Conservation (phyloP, 2,888 invertebrate species). For the Andrena camellia region DNA sequence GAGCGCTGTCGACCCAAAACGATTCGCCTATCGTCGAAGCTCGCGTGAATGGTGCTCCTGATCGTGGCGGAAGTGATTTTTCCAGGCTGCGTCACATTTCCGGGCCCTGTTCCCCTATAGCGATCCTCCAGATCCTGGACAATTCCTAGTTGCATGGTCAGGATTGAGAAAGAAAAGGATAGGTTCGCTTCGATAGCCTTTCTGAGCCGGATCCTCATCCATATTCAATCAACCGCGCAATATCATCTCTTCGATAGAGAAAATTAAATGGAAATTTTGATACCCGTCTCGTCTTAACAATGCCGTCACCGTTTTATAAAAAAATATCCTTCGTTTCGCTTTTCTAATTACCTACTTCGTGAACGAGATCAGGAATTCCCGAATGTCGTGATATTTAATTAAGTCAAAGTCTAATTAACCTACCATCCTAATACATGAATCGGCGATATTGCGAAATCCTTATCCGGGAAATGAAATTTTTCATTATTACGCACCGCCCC, state of each 20-base stretch:
- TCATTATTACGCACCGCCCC: background rate
- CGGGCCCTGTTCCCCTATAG: slow-evolving; percentile 20
- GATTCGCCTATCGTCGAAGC: slow-evolving; percentile 29
- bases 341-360: too few relatives aligned
- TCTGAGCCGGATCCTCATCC: background rate
- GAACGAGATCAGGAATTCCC: too few relatives aligned
- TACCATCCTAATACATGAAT: background rate
- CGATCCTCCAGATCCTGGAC: slow-evolving; percentile 8
- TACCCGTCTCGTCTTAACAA: background rate
- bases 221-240: slow-evolving; percentile 11
- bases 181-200: slow-evolving; percentile 10
- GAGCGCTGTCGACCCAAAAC: slow-evolving; percentile 36
- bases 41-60: slow-evolving; percentile 46
- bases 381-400: background rate
- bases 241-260: too few relatives aligned
- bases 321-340: too few relatives aligned
- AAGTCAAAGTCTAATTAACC: background rate
- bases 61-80: slow-evolving; percentile 62
- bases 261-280: background rate
- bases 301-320: background rate
- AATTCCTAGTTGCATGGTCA: slow-evolving; percentile 4
- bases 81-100: slow-evolving; percentile 48
- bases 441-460: background rate
- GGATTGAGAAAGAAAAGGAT: slow-evolving; percentile 20
- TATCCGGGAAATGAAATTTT: background rate